phyloP scores from a whole-genome alignment of 2,113 vertebrate species.

The Garra rufa region DNA sequence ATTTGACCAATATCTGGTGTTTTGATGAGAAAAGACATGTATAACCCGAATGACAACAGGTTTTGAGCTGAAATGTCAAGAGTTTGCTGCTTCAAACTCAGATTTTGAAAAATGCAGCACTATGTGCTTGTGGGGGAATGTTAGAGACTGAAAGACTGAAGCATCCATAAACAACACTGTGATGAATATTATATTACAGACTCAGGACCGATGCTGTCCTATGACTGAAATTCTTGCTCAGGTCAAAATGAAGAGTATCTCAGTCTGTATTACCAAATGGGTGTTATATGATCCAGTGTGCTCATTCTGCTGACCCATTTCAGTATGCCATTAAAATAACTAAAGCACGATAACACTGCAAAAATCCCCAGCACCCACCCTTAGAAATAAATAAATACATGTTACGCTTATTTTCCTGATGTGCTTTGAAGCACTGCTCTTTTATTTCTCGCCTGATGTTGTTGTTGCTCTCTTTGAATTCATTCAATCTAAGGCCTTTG shows the following conservation, averaged over 20 bases:
- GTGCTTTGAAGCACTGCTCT: background rate
- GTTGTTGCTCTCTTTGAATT: slow-evolving; percentile 12
- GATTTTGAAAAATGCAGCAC: background rate
- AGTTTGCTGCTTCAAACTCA: background rate
- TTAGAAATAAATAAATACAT: background rate
- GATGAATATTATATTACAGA: background rate
- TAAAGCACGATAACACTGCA: background rate
- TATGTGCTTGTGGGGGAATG: background rate
- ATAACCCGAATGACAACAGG: background rate
- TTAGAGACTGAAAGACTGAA: background rate
- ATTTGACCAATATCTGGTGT: background rate
- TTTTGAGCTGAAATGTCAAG: background rate
- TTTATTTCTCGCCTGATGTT: slow-evolving; percentile 20
- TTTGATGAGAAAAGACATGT: background rate
- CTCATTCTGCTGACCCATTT: background rate
- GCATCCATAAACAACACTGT: background rate
- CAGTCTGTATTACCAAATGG: background rate
- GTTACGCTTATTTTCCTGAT: background rate
- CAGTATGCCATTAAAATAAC: background rate
- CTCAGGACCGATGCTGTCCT: background rate
- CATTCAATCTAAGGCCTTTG: background rate
- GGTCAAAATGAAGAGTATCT: background rate
- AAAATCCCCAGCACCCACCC: background rate
- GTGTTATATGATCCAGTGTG: background rate
- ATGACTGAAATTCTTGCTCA: background rate